Percentiles rank a stretch among this genome's conserved stretches.
phyloP scores from a whole-genome alignment of 2,888 invertebrate species.

The Furcula furcula region DNA sequence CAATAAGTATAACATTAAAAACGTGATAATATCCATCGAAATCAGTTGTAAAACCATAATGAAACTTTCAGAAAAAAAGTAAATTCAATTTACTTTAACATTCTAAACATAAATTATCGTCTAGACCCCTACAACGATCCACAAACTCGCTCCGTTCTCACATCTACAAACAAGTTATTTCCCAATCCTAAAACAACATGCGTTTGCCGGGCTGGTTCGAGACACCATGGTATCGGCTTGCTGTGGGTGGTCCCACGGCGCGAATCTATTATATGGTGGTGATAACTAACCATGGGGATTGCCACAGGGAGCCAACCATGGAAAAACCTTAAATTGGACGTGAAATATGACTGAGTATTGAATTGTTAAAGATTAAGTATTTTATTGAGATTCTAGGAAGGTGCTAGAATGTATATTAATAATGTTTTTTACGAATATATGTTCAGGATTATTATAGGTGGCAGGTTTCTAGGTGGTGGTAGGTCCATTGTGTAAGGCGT shows the following conservation, averaged over 20 bases:
- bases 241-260: slow-evolving; percentile 32
- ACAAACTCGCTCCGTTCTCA: slow-evolving; percentile 10
- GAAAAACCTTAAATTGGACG: slow-evolving; percentile 33
- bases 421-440: too few relatives aligned
- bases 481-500: too few relatives aligned
- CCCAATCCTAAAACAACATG: slow-evolving; percentile 1
- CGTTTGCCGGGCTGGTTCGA: too few relatives aligned
- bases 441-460: too few relatives aligned
- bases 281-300: slow-evolving; percentile 25
- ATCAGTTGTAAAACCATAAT: too few relatives aligned
- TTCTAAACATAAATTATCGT: not conserved
- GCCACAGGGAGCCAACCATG: slow-evolving; percentile 22
- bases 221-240: slow-evolving; percentile 21
- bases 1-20: too few relatives aligned
- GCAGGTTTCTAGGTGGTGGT: too few relatives aligned
- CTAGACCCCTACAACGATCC: slow-evolving; percentile 9
- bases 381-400: slow-evolving; percentile 4
- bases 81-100: too few relatives aligned
- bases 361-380: slow-evolving; percentile 10
- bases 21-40: too few relatives aligned
- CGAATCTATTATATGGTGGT: slow-evolving; percentile 29
- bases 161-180: not conserved
- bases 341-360: slow-evolving; percentile 30
- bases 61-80: too few relatives aligned
- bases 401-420: too few relatives aligned